Evolutionary conservation across 2,888 invertebrate genomes (phyloP).

Genomic region (Cataglyphis albicans): DNA sequence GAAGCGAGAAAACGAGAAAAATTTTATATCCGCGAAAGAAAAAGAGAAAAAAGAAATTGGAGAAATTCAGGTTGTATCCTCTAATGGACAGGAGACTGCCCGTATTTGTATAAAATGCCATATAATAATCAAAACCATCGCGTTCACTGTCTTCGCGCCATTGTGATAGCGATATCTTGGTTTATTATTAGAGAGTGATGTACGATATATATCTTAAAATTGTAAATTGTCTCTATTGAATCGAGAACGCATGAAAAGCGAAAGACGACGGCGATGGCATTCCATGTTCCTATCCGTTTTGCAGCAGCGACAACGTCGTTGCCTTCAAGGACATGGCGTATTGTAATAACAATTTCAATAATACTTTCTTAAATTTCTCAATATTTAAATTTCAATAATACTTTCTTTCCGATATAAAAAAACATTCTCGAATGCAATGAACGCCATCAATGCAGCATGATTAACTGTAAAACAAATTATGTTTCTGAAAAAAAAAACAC

Average conservation of each 20-base stretch:
- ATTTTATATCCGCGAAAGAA: conserved; percentile 10
- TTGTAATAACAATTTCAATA: neutral
- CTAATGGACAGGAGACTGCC: conserved; percentile 65
- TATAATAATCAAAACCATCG: conserved; percentile 42
- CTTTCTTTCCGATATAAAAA: conserved; percentile 2
- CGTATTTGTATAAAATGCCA: conserved; percentile 66
- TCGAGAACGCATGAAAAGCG: neutral
- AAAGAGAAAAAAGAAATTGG: conserved; percentile 41
- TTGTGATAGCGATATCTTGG: conserved; percentile 58
- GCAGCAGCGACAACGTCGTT: neutral
- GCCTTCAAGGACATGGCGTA: neutral
- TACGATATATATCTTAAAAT: conserved; percentile 34
- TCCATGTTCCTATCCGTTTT: conserved; percentile 12
- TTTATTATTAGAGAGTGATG: conserved; percentile 42
- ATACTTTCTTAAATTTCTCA: neutral
- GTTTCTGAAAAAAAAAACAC: neutral
- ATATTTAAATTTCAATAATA: neutral
- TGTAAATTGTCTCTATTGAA: conserved; percentile 11
- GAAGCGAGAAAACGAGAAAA: conserved; percentile 9
- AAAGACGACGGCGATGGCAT: conserved; percentile 5
- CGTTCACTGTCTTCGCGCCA: conserved; percentile 57
- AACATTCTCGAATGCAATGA: neutral
- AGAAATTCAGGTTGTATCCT: conserved; percentile 58
- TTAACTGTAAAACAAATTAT: neutral
- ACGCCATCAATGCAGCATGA: neutral